Base-by-base conservation (phyloP, 2,888 invertebrate genomes). In the Artemia sp. region DNA sequence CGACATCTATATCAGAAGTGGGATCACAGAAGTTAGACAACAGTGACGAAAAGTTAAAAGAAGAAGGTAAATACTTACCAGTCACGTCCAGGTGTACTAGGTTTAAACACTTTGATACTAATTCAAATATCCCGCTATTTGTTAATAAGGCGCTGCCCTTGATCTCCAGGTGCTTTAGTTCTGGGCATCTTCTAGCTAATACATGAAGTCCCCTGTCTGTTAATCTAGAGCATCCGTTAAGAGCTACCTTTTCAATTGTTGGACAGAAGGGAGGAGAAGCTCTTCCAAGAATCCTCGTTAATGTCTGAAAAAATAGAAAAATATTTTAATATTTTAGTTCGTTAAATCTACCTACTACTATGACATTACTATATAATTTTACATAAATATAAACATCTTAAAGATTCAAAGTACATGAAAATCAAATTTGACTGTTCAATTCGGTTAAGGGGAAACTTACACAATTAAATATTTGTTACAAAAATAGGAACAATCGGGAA, bases 41-140 rank as follows among this genome's bases (percentile, higher is more conserved):
- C 38, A 38, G 38, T 38, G 38, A 38, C 38, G 6, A 38, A 69
- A 69, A 19, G 12, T 5, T 51, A 9, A 67, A 14, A 67, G 14
- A 67, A 51, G 11, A 68, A 51, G 19, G 51, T 50, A 51, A 51
- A 19, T 52, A 12, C 10, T 80, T 77, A 89, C 90, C 90, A 73
- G 90, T 89, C 38, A 91, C 83, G 79, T 92, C 90, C 68, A 92
- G 83, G 78, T 90, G 89, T 79, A 89, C 87, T 71, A 92, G 80
- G 78, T 89, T 89, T 72, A 85, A 83, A 77, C 91, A 88, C 76
- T 87, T 85, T 6, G 89, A 86, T 70, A 88, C 84, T 10, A 91
- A 83, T 74, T 92, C 90, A 70, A 86, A 86, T 69, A 92, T 78
- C 0, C 89, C 86, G 67, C 85, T 82, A 74, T 90, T 89, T 69